Evolutionary conservation across 2,113 vertebrate genomes (phyloP), one percentile per base, ranked within the genome.

Genomic region (Ursus arctos): DNA sequence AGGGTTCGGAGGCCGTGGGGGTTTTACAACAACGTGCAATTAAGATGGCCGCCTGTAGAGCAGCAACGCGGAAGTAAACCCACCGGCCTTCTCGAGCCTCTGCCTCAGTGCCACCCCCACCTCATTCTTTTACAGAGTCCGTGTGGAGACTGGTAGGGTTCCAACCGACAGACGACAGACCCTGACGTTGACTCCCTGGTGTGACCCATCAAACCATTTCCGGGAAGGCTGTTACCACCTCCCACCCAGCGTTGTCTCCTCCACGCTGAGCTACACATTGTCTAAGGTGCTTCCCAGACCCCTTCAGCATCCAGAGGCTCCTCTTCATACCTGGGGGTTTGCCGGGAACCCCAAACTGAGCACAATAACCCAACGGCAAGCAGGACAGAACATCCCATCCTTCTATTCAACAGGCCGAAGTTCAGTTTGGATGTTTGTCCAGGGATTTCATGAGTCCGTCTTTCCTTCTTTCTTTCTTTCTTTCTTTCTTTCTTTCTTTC

Each of bases 1-100:
- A 19, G 55, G 3, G 0, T 57, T 49, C 9, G 19, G 47, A 84
- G 12, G 36, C 7, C 3, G 12, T 5, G 7, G 36, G 43, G 71
- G 26, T 10, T 84, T 51, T 24, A 83, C 31, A 51, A 22, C 9
- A 6, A 9, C 1, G 0, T 11, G 18, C 0, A 31, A 3, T 15
- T 33, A 33, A 55, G 4, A 7, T 5, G 49, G 0, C 6, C 40
- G 53, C 5, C n/a, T 14, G 40, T 21, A 6, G 18, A 1, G 13
- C 24, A 2, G 21, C 1, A 2, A 12, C 7, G 4, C 15, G 11
- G n/a, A 40, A 19, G 0, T 10, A 4, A 31, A 3, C 1, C 9
- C 12, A 8, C 57, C n/a, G 26, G 47, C 51, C 6, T n/a, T 53
- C 9, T 6, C 4, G 61, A 77, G 18, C 10, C 18, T 19, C 31